Evolutionary conservation across 2,888 invertebrate species (phyloP).

Genomic region (Lepeophtheirus nordmannii): DNA sequence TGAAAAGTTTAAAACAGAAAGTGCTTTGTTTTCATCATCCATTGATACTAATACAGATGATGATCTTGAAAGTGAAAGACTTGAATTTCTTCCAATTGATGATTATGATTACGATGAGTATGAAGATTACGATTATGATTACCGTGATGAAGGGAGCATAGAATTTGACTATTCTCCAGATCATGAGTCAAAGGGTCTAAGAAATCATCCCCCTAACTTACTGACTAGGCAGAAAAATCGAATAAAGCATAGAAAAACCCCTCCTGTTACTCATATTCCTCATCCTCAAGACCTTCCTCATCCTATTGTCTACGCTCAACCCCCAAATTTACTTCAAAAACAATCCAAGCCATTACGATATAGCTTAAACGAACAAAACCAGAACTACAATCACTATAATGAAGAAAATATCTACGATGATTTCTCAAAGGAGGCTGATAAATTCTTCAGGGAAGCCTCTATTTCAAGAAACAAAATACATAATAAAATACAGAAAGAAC

Average conservation of each 20-base stretch:
- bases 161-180: not conserved
- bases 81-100: not conserved
- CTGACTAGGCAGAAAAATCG: not conserved
- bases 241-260: too few relatives aligned
- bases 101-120: not conserved
- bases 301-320: not conserved
- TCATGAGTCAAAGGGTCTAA: not conserved
- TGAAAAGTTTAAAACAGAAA: constrained; percentile 6
- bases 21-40: not conserved
- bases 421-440: not conserved
- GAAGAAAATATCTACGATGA: not conserved
- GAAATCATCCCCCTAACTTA: not conserved
- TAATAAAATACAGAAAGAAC: not conserved
- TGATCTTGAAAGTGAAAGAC: too few relatives aligned
- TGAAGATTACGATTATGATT: not conserved
- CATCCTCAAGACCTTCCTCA: too few relatives aligned
- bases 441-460: not conserved
- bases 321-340: not conserved
- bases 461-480: not conserved
- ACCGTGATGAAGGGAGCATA: not conserved
- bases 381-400: not conserved
- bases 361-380: not conserved
- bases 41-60: too few relatives aligned
- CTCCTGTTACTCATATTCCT: too few relatives aligned
- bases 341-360: not conserved